Evolutionary conservation across 2,888 invertebrate species (phyloP), one percentile per base, ranked within the genome.

Genomic region (Amphipyra tragopoginis): DNA sequence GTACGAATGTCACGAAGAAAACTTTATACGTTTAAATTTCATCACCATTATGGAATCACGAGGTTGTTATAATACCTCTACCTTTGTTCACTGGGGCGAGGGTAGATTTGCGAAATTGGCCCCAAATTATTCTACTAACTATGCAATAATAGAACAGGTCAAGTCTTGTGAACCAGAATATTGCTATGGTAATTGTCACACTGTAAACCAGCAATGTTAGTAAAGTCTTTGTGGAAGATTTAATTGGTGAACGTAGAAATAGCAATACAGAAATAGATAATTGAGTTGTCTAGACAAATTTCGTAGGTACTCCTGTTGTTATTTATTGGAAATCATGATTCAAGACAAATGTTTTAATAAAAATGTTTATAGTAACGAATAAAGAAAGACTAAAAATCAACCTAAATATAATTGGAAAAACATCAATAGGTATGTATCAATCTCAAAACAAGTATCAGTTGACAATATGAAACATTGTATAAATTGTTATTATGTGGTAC

Each of bases 81-180:
- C 40, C 57, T 66, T 57, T 67, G 58, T 58, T 42, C 14, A 47
- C 33, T 10, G 29, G 9, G 21, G 57, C 11, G 6, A 66, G 14
- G 36, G 8, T 33, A 40, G 49, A 45, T 33, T 65, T 47, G 45
- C 38, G 39, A 40, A 40, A 57, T 47, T 47, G 45, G 45, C 10
- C 36, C n/a, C 33, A 21, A 15, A 57, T 47, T 66, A 66, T 66
- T 51, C 33, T 57, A 11, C 33, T 38, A 40, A 38, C 14, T 38
- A 14, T 36, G 63, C 51, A 13, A 13, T 61, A 62, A 13, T 61
- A 62, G 21, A 10, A 44, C n/a, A 21, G 34, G 15, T 36, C n/a
- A 36, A 33, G 44, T 45, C 15, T 56, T 29, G 39, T 50, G 39
- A 40, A 45, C n/a, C n/a, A 36, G 34, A 45, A 65, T 56, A 45